Base-by-base conservation (phyloP, 1,140 invertebrate species). In the Cheumatopsyche charites region DNA sequence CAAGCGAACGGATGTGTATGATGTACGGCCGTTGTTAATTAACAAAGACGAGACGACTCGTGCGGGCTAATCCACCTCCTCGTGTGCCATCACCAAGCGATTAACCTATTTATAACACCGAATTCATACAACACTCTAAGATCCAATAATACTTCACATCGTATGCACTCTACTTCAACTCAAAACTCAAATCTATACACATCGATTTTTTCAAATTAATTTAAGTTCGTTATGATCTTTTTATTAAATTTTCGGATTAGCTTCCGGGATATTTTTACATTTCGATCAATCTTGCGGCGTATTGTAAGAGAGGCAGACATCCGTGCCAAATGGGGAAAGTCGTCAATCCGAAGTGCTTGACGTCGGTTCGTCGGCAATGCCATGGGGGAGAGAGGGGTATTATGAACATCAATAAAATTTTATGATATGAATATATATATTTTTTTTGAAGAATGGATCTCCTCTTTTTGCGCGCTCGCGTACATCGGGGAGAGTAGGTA, bases 341-440 rank as follows among this genome's bases (percentile, higher is more conserved):
- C 70, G 67, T 72, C 70, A 66, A 65, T 68, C 66, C n/a, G 47
- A 17, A 45, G 70, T 43, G 23, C 23, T 42, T 43, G 11, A 36
- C 29, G 29, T 36, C 29, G 29, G 29, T 36, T 36, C 29, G 29
- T 36, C 29, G 29, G 29, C 29, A 9, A 36, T 36, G 63, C 45
- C 29, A 23, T 11, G 17, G 49, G 19, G 21, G 49, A 69, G 43
- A 52, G 70, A 2, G 58, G 66, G 25, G 74, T 65, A 75, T 75
- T 73, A 75, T 45, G 71, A 63, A 67, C 71, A 75, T 75, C 74
- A 75, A 75, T 75, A 75, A 75, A 70, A 75, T 75, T 75, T 75
- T 75, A 75, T 69, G 74, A 75, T 73, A 75, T 75, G 74, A 75
- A 75, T 69, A 36, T 36, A 36, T 36, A 36, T 36, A 72, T 75